Evolutionary conservation across 2,113 vertebrate species (phyloP), one percentile per base, ranked within the genome.

Genomic region (Rhagologus leucostigma): DNA sequence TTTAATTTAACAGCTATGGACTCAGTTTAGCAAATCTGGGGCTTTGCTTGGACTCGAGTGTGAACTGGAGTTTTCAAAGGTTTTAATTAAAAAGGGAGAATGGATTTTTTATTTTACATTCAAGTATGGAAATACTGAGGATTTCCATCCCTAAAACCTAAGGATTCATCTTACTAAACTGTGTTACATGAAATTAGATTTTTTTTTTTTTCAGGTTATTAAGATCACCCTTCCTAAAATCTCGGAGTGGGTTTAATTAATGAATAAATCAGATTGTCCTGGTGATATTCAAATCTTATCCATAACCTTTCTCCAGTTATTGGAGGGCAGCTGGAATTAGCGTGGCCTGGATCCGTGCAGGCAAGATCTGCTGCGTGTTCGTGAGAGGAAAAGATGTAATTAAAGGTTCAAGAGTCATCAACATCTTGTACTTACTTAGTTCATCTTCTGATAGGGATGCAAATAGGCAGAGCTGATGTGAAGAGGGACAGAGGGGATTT

Each of bases 51-150:
- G 57, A 27, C 49, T 63, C 7, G 1, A 75, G 33, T 6, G 18
- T 37, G 50, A 83, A 67, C 6, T 5, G 37, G 23, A 29, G 10
- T 7, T 53, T 65, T 52, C 18, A 64, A 41, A 69, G 29, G 56
- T 55, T 94, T 93, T 85, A 83, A 92, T 95, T 93, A 90, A 89
- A 94, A 94, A 85, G 47, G 30, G 65, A 75, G 50, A 71, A 46
- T 22, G 46, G 62, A 23, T 16, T 94, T 74, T 59, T n/a, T 32
- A 15, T 4, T 68, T 91, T 47, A 4, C 39, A 12, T 85, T 65
- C 79, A 42, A 7, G 4, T 7, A 3, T 19, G 46, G 85, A 87
- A 92, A 75, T 76, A 67, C 52, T 79, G 67, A 47, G 57, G 13
- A 65, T 81, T 47, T 55, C 80, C 30, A 87, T 62, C 41, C 77